Percentiles rank a stretch among this genome's conserved stretches.
Evolutionary conservation across 1,140 invertebrate species (phyloP).

Genomic region (Caenorhabditis remanei): DNA sequence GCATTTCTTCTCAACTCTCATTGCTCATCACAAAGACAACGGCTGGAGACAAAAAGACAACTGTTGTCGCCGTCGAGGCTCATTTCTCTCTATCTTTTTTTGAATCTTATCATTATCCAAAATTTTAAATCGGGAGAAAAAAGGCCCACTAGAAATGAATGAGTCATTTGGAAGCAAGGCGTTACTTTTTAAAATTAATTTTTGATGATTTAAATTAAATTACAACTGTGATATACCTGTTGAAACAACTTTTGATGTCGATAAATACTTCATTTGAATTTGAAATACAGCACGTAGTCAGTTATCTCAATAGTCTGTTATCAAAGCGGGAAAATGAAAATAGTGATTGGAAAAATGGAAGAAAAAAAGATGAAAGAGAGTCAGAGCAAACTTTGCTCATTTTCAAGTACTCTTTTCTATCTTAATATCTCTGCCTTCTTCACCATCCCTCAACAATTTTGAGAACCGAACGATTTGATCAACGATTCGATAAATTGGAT

Average conservation of each 20-base stretch:
- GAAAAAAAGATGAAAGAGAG: slow-evolving; percentile 42
- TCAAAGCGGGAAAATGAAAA: not conserved
- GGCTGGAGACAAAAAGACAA: slow-evolving; percentile 23
- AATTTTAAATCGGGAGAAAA: not conserved
- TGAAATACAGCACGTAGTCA: too few relatives aligned
- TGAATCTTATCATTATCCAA: slow-evolving; percentile 3
- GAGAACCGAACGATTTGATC: slow-evolving; percentile 37
- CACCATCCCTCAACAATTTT: not conserved
- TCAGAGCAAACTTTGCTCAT: slow-evolving; percentile 45
- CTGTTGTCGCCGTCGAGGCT: not conserved
- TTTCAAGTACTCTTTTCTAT: slow-evolving; percentile 49
- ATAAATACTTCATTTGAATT: too few relatives aligned
- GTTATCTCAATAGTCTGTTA: not conserved
- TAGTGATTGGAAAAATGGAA: slow-evolving; percentile 9
- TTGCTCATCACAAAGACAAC: slow-evolving; percentile 52
- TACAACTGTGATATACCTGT: too few relatives aligned
- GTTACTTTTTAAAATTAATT: too few relatives aligned
- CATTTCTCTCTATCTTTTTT: not conserved
- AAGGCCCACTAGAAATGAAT: too few relatives aligned
- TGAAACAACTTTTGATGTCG: too few relatives aligned
- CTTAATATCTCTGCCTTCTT: slow-evolving; percentile 35
- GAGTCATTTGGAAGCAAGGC: too few relatives aligned
- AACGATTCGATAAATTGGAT: slow-evolving; percentile 17
- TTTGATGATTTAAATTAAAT: too few relatives aligned
- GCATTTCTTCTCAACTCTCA: slow-evolving; percentile 27